Evolutionary conservation across 2,113 vertebrate genomes (phyloP).

Genomic region (Psittacara wagleri): DNA sequence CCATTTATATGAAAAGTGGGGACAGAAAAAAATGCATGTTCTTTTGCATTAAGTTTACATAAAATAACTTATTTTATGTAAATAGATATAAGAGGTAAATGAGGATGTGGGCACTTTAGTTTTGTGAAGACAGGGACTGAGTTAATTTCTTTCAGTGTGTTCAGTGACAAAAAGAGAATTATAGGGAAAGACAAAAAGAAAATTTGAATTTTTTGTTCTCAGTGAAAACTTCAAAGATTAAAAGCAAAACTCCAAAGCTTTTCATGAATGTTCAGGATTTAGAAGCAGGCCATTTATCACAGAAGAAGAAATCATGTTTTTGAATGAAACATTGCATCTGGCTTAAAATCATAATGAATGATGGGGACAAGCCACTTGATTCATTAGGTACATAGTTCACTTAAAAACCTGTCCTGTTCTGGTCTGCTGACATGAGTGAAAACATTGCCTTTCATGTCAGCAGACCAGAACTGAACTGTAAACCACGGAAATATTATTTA

Average conservation of each 20-base stretch:
- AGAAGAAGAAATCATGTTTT: neutral
- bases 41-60: neutral
- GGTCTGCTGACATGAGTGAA: constrained; percentile 16
- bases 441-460: neutral
- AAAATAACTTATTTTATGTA: neutral
- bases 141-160: neutral
- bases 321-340: neutral
- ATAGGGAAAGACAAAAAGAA: neutral
- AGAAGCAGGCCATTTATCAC: neutral
- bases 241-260: neutral
- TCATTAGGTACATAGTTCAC: neutral
- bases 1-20: neutral
- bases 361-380: neutral
- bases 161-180: neutral
- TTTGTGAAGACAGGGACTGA: neutral
- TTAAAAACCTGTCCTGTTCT: neutral
- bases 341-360: neutral
- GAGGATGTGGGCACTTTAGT: neutral
- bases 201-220: neutral
- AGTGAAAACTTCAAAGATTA: neutral
- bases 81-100: neutral
- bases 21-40: neutral
- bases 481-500: constrained; percentile 15
- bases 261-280: neutral
- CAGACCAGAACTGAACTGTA: neutral